Conservation (phyloP, 2,797 vertebrate genomes). For the Propithecus perrieri region DNA sequence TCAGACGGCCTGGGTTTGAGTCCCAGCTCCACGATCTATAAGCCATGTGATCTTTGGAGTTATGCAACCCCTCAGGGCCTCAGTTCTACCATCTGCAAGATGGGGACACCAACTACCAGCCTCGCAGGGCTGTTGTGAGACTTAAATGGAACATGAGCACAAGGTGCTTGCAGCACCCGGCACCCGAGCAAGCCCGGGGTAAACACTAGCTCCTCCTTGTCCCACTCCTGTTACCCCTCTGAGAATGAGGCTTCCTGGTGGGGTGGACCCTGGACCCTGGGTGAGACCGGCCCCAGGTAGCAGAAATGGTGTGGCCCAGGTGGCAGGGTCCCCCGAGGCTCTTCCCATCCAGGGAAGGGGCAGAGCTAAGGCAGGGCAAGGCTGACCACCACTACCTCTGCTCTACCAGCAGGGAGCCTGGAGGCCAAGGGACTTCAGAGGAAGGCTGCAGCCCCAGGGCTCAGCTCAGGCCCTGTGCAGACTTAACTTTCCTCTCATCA, state of each 20-base stretch:
- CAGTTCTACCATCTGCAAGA: background rate
- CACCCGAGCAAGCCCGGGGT: accelerated
- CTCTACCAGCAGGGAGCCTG: background rate
- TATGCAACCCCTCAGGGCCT: background rate
- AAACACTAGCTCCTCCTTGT: background rate
- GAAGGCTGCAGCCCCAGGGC: background rate
- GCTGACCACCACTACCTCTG: background rate
- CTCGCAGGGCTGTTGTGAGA: background rate
- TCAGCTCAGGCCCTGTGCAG: background rate
- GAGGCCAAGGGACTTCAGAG: background rate
- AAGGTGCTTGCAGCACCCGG: accelerated
- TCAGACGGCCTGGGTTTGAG: background rate
- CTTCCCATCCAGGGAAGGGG: background rate
- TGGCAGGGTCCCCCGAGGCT: background rate
- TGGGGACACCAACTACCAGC: background rate
- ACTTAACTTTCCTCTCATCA: no score
- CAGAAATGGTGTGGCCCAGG: background rate
- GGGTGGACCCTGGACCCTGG: background rate
- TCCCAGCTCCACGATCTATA: background rate
- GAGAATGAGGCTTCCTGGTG: background rate
- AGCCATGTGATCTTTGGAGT: background rate
- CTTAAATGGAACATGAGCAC: accelerated
- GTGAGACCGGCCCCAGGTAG: background rate
- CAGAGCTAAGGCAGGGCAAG: background rate
- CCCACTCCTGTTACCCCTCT: background rate